Evolutionary conservation across 2,113 vertebrate species (phyloP).

Genomic region (Theristicus caerulescens): DNA sequence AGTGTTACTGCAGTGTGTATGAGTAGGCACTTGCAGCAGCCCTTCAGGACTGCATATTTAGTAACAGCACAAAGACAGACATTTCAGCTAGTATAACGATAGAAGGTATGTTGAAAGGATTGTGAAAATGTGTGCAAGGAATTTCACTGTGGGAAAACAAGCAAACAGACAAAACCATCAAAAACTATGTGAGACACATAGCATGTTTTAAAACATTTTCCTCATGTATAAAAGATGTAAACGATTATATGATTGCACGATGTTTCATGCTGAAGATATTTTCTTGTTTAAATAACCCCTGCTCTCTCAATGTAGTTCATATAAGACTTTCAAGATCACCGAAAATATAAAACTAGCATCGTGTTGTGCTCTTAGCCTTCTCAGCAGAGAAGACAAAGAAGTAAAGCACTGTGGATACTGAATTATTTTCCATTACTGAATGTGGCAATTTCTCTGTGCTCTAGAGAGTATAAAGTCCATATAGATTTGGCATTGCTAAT

Average conservation of each 20-base stretch:
- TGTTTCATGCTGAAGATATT: neutral
- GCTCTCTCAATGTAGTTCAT: neutral
- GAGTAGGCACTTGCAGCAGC: constrained; percentile 3
- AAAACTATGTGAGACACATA: neutral
- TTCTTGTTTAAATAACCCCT: neutral
- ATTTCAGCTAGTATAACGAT: neutral
- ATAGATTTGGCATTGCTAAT: neutral
- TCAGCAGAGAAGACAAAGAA: neutral
- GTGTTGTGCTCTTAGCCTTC: neutral
- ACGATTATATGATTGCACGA: neutral
- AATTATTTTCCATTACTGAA: neutral
- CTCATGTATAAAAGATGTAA: constrained; percentile 1
- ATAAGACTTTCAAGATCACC: neutral
- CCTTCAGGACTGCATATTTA: constrained; percentile 29
- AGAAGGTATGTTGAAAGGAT: constrained; percentile 23
- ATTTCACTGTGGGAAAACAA: constrained; percentile 13
- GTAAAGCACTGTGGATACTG: neutral
- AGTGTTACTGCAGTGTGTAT: neutral
- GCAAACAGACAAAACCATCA: constrained; percentile 11
- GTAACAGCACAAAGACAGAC: constrained; percentile 2
- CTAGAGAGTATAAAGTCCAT: neutral
- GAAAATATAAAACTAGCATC: neutral
- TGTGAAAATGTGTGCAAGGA: neutral
- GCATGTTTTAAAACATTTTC: constrained; percentile 2
- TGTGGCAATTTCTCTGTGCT: neutral